Base-by-base conservation (phyloP, 2,888 invertebrate species). In the Diarsia brunnea region DNA sequence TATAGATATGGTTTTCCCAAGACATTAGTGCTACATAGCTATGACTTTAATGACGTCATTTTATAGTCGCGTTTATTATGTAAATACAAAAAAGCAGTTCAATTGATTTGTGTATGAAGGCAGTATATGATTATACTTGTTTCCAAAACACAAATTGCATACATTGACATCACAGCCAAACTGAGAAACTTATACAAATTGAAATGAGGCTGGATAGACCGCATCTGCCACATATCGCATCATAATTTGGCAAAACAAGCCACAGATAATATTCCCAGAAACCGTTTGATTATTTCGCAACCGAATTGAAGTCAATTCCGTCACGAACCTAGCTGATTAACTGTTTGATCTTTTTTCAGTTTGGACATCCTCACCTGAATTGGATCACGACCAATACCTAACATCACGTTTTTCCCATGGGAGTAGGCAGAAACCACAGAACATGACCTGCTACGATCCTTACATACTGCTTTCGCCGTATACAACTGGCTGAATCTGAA, bases 31-130 rank as follows among this genome's bases (percentile, higher is more conserved):
- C 55, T 58, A 27, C 10, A 27, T 10, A 47, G 51, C 45, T 63
- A 12, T 21, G 16, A 31, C 1, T 31, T 58, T 19, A 19, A 64
- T 76, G 70, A 69, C 68, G 68, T 80, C 80, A 79, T 31, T 49
- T 63, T 27, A 38, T 38, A 38, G 38, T 38, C n/a, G 19, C 7
- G 24, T 55, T 55, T 7, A 24, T 55, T 7, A 2, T 7, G 24
- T 24, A 7, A 55, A 55, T 14, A 14, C 14, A 4, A 60, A 14
- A 58, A 31, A 58, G 3, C 24, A 8, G 55, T 24, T 14, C 24
- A 24, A 16, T 16, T 27, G 55, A 16, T 58, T 24, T 16, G 24
- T 55, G 24, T 24, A 24, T n/a, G n/a, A n/a, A n/a, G n/a, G n/a
- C n/a, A n/a, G n/a, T n/a, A n/a, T n/a, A n/a, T n/a, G n/a, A n/a